Base-by-base conservation (phyloP, 2,888 invertebrate species). In the Ecliptopera silaceata region DNA sequence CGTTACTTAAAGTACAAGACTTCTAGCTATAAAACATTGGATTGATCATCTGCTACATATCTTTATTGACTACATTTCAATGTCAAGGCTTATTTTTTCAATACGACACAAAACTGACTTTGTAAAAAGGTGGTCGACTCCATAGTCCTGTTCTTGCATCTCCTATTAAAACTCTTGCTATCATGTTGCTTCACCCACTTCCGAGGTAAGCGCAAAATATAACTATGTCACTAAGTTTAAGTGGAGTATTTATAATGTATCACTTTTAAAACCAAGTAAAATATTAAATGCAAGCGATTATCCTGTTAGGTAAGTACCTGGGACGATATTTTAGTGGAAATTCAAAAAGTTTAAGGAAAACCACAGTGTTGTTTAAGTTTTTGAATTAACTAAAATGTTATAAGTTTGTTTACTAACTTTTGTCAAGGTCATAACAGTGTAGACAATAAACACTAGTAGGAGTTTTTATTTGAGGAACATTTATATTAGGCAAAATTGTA, bases 201-300 rank as follows among this genome's bases (percentile, higher is more conserved):
- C 64, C 66, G 61, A 63, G 61, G 60, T 61, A 56, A 63, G 63
- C 63, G 56, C 52, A 47, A 61, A 58, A 59, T 58, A 50, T 62
- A 66, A 66, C 65, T 67, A 63, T 67, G 66, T 67, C 65, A 61
- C 66, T 63, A 59, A 63, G 61, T 63, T 61, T 53, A 66, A 65
- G 63, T 63, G 56, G 60, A 57, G 46, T 66, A 57, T 63, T 63
- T 63, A 65, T 65, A 63, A 67, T 67, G 62, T 65, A 62, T 61
- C 59, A 56, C 64, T 64, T 65, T 65, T 61, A 65, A 65, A 63
- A 63, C 61, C 46, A 39, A 49, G 53, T 65, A 32, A 61, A 65
- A 63, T 65, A 61, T 47, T 65, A 46, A 65, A 60, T 57, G 53
- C 56, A 34, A 42, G 47, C 48, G 39, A 52, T 61, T 59, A 45